These are phyloP conservation scores for Hafferia zeledoni DNA, from an alignment of 2,797 vertebrate genomes.

Conservation along the genomic window DNA sequence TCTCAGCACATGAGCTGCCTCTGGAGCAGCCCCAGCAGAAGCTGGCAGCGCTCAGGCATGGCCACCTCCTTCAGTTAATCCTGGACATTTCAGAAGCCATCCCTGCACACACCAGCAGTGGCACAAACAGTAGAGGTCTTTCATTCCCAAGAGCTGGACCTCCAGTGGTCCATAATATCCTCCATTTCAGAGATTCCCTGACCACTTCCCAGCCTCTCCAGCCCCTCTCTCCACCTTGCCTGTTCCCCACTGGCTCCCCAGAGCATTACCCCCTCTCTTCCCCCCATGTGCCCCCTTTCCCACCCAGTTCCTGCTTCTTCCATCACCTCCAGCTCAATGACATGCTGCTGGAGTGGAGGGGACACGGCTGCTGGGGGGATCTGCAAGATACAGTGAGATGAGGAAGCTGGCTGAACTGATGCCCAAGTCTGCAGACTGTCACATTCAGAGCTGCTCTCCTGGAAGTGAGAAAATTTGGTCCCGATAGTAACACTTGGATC, in stretches of 20 bases:
- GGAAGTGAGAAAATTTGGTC: constrained; percentile 66
- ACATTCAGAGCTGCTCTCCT: constrained; percentile 54
- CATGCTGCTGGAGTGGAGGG: not conserved
- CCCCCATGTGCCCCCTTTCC: not conserved
- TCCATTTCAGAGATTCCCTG: not conserved
- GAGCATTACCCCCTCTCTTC: not conserved
- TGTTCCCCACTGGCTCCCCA: not conserved
- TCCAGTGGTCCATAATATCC: not conserved
- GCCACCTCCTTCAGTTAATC: not conserved
- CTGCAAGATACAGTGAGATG: not conserved
- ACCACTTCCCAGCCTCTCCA: too few relatives aligned
- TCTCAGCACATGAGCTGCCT: accelerated
- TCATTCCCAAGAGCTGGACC: not conserved
- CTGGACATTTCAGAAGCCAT: accelerated
- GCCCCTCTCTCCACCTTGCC: not conserved
- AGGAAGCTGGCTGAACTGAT: constrained; percentile 44
- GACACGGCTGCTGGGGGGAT: not conserved
- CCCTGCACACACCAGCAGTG: not conserved
- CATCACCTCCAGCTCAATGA: not conserved
- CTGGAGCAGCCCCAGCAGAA: not conserved
- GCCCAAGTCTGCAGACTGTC: constrained; percentile 59
- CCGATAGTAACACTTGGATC: constrained; percentile 58
- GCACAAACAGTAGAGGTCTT: not conserved
- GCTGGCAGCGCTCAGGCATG: not conserved
- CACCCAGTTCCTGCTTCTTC: not conserved